These are phyloP conservation scores for Tenthredo livida DNA, from an alignment of 2,888 invertebrate genomes.

Conservation along the genomic window DNA sequence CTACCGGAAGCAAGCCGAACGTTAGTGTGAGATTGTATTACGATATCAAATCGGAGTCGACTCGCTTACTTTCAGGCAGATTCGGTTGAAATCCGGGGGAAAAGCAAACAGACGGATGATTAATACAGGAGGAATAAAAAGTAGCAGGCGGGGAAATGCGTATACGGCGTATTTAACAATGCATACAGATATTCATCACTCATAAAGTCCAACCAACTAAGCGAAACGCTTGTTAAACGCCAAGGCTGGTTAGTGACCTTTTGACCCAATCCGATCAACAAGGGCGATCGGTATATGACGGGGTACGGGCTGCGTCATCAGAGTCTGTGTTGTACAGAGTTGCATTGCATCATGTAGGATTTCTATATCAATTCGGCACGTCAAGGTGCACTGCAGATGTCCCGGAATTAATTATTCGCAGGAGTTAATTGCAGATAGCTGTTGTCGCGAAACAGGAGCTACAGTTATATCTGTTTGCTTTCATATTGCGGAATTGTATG, in stretches of 20 bases:
- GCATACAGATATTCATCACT: neutral
- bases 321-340: neutral
- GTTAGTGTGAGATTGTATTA: neutral
- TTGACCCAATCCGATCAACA: constrained; percentile 25
- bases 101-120: neutral
- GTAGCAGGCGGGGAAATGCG: neutral
- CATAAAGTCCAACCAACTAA: neutral
- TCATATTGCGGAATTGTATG: neutral
- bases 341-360: neutral
- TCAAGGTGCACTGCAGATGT: constrained; percentile 35
- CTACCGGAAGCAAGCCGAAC: neutral
- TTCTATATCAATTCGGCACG: constrained; percentile 20
- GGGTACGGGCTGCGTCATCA: neutral
- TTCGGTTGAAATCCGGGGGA: neutral
- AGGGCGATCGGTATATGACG: neutral
- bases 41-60: neutral
- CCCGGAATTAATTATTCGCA: constrained; percentile 16
- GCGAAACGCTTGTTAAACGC: neutral
- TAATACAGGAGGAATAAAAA: neutral
- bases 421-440: constrained; percentile 22
- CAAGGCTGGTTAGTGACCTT: constrained; percentile 10
- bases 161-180: neutral
- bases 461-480: neutral
- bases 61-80: neutral
- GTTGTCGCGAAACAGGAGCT: neutral